Base-by-base conservation (phyloP, 2,797 vertebrate species). In the Intellagama lesueurii region DNA sequence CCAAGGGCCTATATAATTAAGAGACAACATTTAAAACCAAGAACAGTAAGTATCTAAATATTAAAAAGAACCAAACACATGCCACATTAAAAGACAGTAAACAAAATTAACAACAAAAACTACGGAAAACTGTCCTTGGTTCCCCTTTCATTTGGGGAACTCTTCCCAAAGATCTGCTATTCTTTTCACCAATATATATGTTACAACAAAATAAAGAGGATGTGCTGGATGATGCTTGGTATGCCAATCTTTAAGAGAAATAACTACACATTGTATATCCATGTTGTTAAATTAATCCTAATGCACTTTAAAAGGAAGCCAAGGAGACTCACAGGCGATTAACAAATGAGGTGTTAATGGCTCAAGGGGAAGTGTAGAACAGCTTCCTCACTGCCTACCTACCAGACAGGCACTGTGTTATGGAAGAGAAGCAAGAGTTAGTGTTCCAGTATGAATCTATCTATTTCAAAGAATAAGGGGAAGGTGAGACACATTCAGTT, bases 281-380 rank as follows among this genome's bases (percentile, higher is more conserved):
- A 69, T 86, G 32, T 56, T 68, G 60, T 56, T 30, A 70, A 73
- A 81, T 88, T 83, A 83, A 77, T 76, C 40, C 22, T 32, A 88
- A 84, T 75, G 40, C 26, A 81, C 70, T 86, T 86, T 68, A 44
- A 82, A 86, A 81, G 32, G 76, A 85, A 49, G 22, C 73, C 60
- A 69, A 73, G n/a, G 78, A 75, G 44, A 76, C 60, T 82, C 19
- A 16, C 8, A 8, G 72, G 56, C 75, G 56, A 78, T 69, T 73
- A 14, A 56, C 60, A 9, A 24, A 35, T 26, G 56, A 82, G 47
- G 11, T 86, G 70, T 52, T 49, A 82, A 86, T 49, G 32, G 72
- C 56, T 56, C 28, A 64, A 79, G n/a, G 40, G n/a, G 32, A 49
- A 69, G 24, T 28, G 56, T 85, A 60, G 30, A 85, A 40, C 56